phyloP scores from a whole-genome alignment of 2,797 vertebrate species.

The Intellagama lesueurii region DNA sequence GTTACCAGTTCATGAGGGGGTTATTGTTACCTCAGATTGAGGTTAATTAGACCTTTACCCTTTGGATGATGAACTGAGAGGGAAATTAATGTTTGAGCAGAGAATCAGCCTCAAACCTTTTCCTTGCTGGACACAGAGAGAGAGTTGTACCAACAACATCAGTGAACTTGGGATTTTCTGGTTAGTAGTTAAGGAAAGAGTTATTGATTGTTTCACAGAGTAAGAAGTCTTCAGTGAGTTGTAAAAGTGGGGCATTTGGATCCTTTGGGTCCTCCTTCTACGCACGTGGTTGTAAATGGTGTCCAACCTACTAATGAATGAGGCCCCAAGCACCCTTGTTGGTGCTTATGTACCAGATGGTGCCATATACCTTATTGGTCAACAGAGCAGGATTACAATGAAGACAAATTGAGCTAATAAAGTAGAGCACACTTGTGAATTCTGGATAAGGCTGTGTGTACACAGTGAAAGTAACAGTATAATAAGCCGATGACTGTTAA shows the following conservation, averaged over 20 bases:
- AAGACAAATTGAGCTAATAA: slow-evolving; percentile 56
- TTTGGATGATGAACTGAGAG: neutral
- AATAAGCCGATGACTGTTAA: slow-evolving; percentile 42
- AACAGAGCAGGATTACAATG: slow-evolving; percentile 49
- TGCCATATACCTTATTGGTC: slow-evolving; percentile 39
- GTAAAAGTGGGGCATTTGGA: slow-evolving; percentile 9
- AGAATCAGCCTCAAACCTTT: neutral
- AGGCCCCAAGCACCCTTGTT: slow-evolving; percentile 34
- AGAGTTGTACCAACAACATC: neutral
- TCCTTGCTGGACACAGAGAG: neutral
- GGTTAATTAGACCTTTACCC: neutral
- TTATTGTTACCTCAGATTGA: neutral
- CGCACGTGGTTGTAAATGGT: slow-evolving; percentile 22
- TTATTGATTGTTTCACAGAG: slow-evolving; percentile 36
- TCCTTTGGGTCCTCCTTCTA: slow-evolving; percentile 21
- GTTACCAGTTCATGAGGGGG: neutral
- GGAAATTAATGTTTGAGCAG: neutral
- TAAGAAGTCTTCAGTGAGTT: slow-evolving; percentile 27
- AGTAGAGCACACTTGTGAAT: slow-evolving; percentile 46
- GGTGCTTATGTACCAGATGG: slow-evolving; percentile 46
- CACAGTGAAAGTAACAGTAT: neutral
- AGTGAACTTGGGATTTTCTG: slow-evolving; percentile 16
- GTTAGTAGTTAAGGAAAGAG: slow-evolving; percentile 26
- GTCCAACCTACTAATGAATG: slow-evolving; percentile 28
- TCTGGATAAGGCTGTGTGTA: neutral